Percentiles rank a stretch among this genome's conserved stretches.
These are phyloP conservation scores for Pangasius krempfi DNA, from an alignment of 2,797 vertebrate genomes.

Conservation along the genomic window DNA sequence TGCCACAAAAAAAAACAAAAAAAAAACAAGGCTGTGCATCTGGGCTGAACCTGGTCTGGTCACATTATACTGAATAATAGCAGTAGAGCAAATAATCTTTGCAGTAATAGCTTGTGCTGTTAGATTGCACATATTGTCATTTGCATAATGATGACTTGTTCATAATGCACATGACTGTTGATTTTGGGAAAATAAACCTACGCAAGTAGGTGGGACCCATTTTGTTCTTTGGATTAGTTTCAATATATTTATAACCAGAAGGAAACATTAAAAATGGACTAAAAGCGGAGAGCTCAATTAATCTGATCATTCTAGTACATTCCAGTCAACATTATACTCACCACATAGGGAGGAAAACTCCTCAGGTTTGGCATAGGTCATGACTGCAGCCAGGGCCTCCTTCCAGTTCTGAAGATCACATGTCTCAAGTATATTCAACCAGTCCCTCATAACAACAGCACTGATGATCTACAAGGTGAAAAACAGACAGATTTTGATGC, in stretches of 20 bases:
- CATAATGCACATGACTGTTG: neutral
- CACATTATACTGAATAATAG: no score
- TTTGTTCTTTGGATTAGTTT: neutral
- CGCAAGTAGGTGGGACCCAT: neutral
- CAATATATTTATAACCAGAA: neutral
- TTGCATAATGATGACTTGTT: neutral
- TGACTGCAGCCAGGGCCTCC: constrained; percentile 92
- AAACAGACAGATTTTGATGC: neutral
- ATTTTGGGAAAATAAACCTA: neutral
- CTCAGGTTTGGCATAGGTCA: constrained; percentile 90
- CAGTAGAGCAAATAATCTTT: no score
- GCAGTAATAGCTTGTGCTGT: neutral
- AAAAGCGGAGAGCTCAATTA: neutral
- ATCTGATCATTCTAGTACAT: neutral
- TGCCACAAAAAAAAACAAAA: no score
- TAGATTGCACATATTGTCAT: neutral
- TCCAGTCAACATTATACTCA: constrained; percentile 65
- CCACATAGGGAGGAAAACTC: constrained; percentile 92
- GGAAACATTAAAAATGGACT: neutral
- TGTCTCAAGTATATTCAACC: constrained; percentile 89
- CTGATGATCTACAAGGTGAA: constrained; percentile 85
- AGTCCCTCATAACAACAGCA: constrained; percentile 94
- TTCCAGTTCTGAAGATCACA: constrained; percentile 95
- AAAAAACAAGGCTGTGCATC: no score
- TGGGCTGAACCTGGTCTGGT: no score